These are phyloP conservation scores for Hephaestus fuliginosus DNA, from an alignment of 2,797 vertebrate species.

Conservation along the genomic window DNA sequence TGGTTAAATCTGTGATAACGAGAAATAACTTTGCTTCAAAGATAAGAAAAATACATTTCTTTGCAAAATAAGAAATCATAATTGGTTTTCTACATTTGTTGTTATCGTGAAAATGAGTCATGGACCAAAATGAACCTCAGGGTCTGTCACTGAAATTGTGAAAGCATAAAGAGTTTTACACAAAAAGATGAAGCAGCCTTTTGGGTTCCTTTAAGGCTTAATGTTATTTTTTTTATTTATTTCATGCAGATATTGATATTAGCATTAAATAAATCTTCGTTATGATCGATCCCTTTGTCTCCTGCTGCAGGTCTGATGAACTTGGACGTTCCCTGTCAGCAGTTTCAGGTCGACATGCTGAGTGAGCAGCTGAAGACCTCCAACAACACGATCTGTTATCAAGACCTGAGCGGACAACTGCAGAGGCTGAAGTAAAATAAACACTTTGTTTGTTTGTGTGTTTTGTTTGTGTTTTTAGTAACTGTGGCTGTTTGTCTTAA, in stretches of 20 bases:
- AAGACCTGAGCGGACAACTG: constrained; percentile 21
- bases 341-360: constrained; percentile 45
- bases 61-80: background rate
- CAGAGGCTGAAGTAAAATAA: constrained; percentile 30
- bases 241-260: background rate
- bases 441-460: background rate
- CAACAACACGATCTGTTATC: constrained; percentile 28
- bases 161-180: no score
- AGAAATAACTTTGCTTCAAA: background rate
- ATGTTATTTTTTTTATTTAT: background rate
- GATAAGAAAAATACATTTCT: background rate
- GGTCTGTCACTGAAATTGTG: background rate
- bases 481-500: background rate
- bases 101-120: background rate
- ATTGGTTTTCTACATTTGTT: background rate
- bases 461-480: background rate
- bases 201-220: background rate
- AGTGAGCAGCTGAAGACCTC: constrained; percentile 41
- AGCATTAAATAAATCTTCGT: background rate
- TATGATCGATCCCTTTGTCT: background rate
- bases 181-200: background rate
- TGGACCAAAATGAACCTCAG: background rate
- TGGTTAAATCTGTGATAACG: no score
- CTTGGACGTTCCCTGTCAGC: constrained; percentile 42
- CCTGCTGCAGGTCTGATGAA: constrained; percentile 46